phyloP scores from a whole-genome alignment of 2,797 vertebrate species.

The Poecilia velifera region DNA sequence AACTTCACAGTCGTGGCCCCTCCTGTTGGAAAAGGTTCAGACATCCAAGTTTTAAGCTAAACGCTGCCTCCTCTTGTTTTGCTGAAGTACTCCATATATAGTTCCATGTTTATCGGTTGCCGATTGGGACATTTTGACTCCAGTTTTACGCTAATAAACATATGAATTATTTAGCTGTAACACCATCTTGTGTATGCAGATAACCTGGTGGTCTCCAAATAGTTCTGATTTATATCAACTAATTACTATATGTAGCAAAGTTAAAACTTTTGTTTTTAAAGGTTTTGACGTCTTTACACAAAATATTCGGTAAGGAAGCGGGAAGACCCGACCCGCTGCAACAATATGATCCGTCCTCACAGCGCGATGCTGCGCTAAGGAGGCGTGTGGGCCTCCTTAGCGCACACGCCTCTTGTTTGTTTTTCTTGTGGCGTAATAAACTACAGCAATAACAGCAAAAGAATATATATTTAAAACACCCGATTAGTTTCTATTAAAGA shows the following conservation, averaged over 20 bases:
- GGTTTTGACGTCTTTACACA: background rate
- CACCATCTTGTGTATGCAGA: background rate
- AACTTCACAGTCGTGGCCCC: too few relatives aligned
- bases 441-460: constrained; percentile 31
- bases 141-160: background rate
- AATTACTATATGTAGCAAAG: background rate
- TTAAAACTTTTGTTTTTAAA: too few relatives aligned
- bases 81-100: background rate
- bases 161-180: background rate
- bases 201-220: background rate
- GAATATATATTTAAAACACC: background rate
- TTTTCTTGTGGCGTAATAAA: constrained; percentile 9
- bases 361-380: too few relatives aligned
- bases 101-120: background rate
- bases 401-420: background rate
- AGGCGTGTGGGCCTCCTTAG: too few relatives aligned
- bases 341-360: too few relatives aligned
- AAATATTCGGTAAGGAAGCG: background rate
- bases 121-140: background rate
- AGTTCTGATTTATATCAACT: background rate
- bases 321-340: background rate
- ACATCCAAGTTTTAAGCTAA: background rate
- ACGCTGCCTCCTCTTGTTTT: background rate
- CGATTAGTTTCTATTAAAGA: background rate
- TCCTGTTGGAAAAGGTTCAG: too few relatives aligned